Evolutionary conservation across 2,113 vertebrate genomes (phyloP).

Genomic region (Prochilodus magdalenae): DNA sequence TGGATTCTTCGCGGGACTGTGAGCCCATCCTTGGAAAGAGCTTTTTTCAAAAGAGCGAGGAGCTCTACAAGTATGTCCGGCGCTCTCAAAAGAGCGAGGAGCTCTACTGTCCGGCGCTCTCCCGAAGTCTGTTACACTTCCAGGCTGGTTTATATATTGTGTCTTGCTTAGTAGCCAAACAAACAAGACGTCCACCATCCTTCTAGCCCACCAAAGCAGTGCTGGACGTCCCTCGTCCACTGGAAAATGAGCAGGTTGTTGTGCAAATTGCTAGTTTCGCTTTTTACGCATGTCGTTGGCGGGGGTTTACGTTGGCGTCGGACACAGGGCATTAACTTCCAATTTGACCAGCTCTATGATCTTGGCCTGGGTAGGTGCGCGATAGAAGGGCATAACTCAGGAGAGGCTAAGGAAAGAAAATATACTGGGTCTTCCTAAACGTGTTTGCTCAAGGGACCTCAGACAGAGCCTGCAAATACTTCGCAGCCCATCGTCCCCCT

Average conservation of each 20-base stretch:
- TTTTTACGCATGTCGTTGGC: constrained; percentile 30
- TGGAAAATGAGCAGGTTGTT: constrained; percentile 39
- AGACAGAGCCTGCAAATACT: constrained; percentile 17
- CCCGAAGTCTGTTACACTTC: no score
- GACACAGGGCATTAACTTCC: constrained; percentile 9
- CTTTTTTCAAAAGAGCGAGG: neutral
- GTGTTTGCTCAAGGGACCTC: constrained; percentile 31
- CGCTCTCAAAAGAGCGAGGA: neutral
- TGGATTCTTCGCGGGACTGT: constrained; percentile 16
- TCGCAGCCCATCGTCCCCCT: neutral
- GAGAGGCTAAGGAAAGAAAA: constrained; percentile 16
- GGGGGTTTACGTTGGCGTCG: constrained; percentile 31
- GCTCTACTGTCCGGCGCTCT: neutral
- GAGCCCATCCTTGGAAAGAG: neutral
- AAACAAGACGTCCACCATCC: constrained; percentile 5
- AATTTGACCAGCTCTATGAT: constrained; percentile 30
- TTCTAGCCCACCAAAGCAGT: constrained; percentile 37
- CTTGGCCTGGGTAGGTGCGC: constrained; percentile 4
- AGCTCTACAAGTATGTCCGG: neutral
- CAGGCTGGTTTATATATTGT: neutral
- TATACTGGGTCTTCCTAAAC: constrained; percentile 34
- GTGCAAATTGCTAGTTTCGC: constrained; percentile 30
- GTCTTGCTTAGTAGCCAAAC: no score
- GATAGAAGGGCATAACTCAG: neutral
- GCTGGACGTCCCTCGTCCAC: constrained; percentile 11